Evolutionary conservation across 1,140 invertebrate genomes (phyloP), one percentile per base, ranked within the genome.

Genomic region (Drosophila watanabei): DNA sequence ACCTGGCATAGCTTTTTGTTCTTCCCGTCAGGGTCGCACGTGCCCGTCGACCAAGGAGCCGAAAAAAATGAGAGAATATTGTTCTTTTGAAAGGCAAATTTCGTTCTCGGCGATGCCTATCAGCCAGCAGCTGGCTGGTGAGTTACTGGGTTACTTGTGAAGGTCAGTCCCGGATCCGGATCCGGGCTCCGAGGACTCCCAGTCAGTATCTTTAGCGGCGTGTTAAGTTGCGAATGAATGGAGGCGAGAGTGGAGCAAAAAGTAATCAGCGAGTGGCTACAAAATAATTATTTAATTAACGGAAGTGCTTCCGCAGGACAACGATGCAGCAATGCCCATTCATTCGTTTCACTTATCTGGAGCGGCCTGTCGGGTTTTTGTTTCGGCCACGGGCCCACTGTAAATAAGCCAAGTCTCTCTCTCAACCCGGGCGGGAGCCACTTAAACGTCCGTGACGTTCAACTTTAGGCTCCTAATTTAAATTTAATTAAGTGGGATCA

Each of bases 241-340:
- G 63, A 46, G 62, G 54, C 39, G 66, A 57, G 65, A 77, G 62
- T 56, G 48, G 51, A 68, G 68, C 72, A 62, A 82, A 90, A 86
- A 77, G 87, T 91, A 90, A 90, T 90, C 88, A 90, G 82, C 82
- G 70, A 90, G 75, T 79, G 80, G 86, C 82, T 75, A 91, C 87
- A 90, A 90, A 90, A 91, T 90, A 90, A 90, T 90, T 90, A 90
- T 90, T 90, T 90, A 90, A 90, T 90, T 90, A 90, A 90, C 82
- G 71, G 65, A 90, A 90, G 86, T 90, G 86, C 82, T 51, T 77
- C 61, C 37, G 45, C 46, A 61, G 39, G 70, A 63, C 76, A 68
- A 35, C 57, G 45, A 61, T 62, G 51, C 66, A 72, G 49, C 52
- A 32, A 88, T 79, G 73, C 64, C 86, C 85, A 88, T 89, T 88